Conservation (phyloP, 2,888 invertebrate species). For the Ectobius pallidus region DNA sequence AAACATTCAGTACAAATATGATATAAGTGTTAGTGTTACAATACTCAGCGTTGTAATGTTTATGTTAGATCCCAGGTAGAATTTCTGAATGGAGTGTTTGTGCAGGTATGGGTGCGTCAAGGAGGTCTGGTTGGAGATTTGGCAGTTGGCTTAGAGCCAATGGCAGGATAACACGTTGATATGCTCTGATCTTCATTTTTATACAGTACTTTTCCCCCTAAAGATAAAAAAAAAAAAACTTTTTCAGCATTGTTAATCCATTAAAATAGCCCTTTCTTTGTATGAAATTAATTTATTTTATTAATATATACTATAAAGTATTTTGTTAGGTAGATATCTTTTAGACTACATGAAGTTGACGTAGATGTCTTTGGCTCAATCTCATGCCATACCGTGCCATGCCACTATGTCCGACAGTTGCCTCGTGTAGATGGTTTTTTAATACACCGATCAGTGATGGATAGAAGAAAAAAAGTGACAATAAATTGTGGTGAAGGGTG, state of each 20-base stretch:
- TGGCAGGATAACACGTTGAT: not conserved
- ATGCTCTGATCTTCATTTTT: not conserved
- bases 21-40: conserved; percentile 34
- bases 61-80: not conserved
- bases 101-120: not conserved
- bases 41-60: conserved; percentile 29
- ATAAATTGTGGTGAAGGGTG: not conserved
- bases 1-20: conserved; percentile 42
- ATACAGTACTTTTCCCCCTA: conserved; percentile 19
- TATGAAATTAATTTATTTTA: conserved; percentile 28
- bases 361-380: conserved; percentile 23
- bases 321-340: conserved; percentile 21
- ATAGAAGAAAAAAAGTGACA: not conserved
- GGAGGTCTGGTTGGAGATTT: not conserved
- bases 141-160: conserved; percentile 8
- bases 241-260: conserved; percentile 20
- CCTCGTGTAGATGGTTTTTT: not conserved
- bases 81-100: not conserved
- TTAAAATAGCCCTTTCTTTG: conserved; percentile 21
- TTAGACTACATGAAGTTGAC: conserved; percentile 18
- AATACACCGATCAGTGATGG: not conserved
- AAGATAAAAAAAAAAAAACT: not conserved
- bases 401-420: conserved; percentile 17
- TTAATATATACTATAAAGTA: conserved; percentile 25
- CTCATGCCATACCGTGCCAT: conserved; percentile 28